Percentiles rank a stretch among this genome's conserved stretches.
phyloP scores from a whole-genome alignment of 92 coral and sea anemone species.

The Galaxea fascicularis region DNA sequence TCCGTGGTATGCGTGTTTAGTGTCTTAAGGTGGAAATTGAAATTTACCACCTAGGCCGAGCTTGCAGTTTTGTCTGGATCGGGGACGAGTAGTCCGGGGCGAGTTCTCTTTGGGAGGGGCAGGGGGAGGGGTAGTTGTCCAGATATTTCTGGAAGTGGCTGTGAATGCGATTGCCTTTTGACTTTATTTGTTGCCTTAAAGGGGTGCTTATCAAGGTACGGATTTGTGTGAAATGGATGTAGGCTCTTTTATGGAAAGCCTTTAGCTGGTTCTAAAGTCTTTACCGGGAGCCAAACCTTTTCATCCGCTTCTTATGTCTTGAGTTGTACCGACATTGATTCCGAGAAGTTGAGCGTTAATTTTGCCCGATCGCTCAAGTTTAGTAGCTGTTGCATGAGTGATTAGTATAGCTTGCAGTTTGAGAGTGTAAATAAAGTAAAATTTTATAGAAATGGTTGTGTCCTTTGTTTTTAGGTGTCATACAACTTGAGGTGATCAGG shows the following conservation, averaged over 20 bases:
- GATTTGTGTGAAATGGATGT: not conserved
- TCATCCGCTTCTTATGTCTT: not conserved
- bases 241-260: conserved; percentile 21
- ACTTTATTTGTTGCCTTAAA: not conserved
- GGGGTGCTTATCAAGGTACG: not conserved
- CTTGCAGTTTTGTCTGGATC: no score
- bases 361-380: not conserved
- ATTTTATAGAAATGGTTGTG: not conserved
- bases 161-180: no score
- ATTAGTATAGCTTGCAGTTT: not conserved
- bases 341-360: not conserved
- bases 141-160: no score
- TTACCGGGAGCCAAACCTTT: not conserved
- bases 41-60: no score
- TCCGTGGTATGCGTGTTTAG: no score
- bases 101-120: no score
- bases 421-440: not conserved
- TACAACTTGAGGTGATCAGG: no score
- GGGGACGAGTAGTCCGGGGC: no score
- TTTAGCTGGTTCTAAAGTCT: conserved; percentile 36
- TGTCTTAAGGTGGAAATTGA: no score
- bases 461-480: not conserved
- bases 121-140: no score
- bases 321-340: no score
- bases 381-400: not conserved